Evolutionary conservation across 2,797 vertebrate genomes (phyloP), one percentile per base, ranked within the genome.

Genomic region (Coranthus polyacanthus): DNA sequence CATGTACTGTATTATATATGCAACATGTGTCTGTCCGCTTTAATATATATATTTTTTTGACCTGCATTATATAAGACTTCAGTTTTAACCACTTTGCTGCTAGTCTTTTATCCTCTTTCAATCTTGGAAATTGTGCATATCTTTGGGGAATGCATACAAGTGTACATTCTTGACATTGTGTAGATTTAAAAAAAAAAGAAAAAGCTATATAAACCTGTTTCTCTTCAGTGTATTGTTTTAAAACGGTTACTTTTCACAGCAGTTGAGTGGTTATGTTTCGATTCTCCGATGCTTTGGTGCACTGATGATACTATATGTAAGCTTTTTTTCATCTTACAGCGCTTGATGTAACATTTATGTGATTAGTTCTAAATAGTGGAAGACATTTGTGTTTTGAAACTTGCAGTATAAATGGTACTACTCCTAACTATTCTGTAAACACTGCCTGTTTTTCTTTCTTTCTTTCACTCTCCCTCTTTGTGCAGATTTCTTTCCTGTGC

Each of bases 1-100:
- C 92, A 93, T 95, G 94, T 96, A 97, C 95, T 95, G 95, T 97
- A 96, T 95, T 95, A 96, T 95, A 94, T 96, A 97, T 95, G 92
- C 95, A 95, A 95, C 89, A 83, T 92, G 92, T 90, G 87, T 92
- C 82, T 89, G 90, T 92, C 94, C 88, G 92, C 94, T 95, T 96
- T 93, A 93, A 89, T 87, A 85, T 85, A 73, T 86, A 82, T 86
- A 72, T 72, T 81, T 85, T 87, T 90, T 90, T 86, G 80, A 91
- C 72, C 88, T 86, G 85, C 93, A 92, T 93, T 89, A 92, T 95
- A 94, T 93, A 93, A 95, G 92, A 93, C 94, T 95, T 95, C 93
- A 93, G 87, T 93, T 94, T 95, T 96, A 96, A 96, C 92, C 93
- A 94, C 90, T 95, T 93, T 92, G 94, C 96, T 97, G 95, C 95